phyloP scores from a whole-genome alignment of 2,888 invertebrate genomes.

The Plagiodera versicolora region DNA sequence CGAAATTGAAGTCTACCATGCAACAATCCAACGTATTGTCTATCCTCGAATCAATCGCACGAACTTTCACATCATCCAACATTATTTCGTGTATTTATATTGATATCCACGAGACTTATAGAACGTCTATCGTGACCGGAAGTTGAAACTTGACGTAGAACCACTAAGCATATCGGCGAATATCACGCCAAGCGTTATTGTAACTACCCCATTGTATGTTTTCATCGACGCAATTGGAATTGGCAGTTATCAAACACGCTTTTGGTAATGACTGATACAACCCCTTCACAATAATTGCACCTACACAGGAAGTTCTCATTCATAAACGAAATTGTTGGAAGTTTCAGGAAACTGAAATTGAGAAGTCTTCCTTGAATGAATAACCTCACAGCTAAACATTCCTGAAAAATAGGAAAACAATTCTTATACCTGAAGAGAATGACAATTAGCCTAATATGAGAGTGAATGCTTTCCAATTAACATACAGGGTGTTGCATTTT shows the following conservation, averaged over 20 bases:
- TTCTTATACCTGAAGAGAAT: too few species aligned
- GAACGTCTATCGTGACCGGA: slow-evolving; percentile 34
- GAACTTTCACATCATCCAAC: too few species aligned
- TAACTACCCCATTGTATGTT: slow-evolving; percentile 26
- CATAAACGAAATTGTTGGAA: not conserved
- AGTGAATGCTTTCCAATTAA: too few species aligned
- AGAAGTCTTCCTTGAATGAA: too few species aligned
- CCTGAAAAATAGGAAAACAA: too few species aligned
- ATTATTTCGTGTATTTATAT: slow-evolving; percentile 5
- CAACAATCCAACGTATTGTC: too few species aligned
- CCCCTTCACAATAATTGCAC: not conserved
- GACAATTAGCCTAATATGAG: too few species aligned
- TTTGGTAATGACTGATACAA: not conserved
- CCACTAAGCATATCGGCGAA: slow-evolving; percentile 34
- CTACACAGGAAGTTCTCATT: not conserved
- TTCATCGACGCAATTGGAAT: slow-evolving; percentile 21
- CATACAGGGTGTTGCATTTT: too few species aligned
- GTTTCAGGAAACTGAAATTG: too few species aligned
- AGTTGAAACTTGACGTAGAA: slow-evolving; percentile 35
- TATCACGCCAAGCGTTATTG: slow-evolving; percentile 34
- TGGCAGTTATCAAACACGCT: not conserved
- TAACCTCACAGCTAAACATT: too few species aligned
- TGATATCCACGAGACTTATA: slow-evolving; percentile 11
- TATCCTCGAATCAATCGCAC: too few species aligned
- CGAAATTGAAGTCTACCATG: too few species aligned